A percentile compares a stretch with the other conserved stretches of the same genome.
Evolutionary conservation across 2,888 invertebrate species (phyloP).

Genomic region (Conchocele bisecta): DNA sequence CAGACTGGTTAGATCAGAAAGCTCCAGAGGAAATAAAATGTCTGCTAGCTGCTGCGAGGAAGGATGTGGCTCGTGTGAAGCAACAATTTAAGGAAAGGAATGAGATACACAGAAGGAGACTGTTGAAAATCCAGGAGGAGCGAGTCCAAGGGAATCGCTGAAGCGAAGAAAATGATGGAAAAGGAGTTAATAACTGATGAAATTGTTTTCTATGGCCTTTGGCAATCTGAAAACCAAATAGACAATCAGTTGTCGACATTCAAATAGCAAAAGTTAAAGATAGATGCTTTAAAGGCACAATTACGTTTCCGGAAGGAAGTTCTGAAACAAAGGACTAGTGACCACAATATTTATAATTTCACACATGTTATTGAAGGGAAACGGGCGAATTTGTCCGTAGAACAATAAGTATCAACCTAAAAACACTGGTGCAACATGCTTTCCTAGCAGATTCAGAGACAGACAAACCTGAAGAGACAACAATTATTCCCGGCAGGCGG

Average conservation of each 20-base stretch:
- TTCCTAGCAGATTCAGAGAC: neutral
- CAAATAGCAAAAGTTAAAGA: conserved; percentile 16
- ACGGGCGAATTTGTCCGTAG: neutral
- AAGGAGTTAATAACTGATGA: conserved; percentile 1
- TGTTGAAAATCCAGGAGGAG: conserved; percentile 8
- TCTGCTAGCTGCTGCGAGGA: neutral
- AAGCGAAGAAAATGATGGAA: neutral
- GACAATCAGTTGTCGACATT: conserved; percentile 3
- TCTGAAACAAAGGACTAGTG: conserved; percentile 15
- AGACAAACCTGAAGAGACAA: neutral
- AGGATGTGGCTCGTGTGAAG: neutral
- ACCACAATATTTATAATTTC: conserved; percentile 5
- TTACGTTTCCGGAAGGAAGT: conserved; percentile 21
- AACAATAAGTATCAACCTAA: conserved; percentile 20
- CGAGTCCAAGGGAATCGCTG: neutral
- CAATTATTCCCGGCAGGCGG: conserved; percentile 15
- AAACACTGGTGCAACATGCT: conserved; percentile 13
- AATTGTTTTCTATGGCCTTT: neutral
- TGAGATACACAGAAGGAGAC: neutral
- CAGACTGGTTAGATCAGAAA: conserved; percentile 4
- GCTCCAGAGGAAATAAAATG: neutral
- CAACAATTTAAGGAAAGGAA: conserved; percentile 10
- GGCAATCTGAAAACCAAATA: neutral
- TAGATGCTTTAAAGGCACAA: conserved; percentile 29
- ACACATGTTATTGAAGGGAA: conserved; percentile 11